Percentiles rank a stretch among this genome's conserved stretches.
phyloP scores from a whole-genome alignment of 2,113 vertebrate species.

The Oreochromis aureus region DNA sequence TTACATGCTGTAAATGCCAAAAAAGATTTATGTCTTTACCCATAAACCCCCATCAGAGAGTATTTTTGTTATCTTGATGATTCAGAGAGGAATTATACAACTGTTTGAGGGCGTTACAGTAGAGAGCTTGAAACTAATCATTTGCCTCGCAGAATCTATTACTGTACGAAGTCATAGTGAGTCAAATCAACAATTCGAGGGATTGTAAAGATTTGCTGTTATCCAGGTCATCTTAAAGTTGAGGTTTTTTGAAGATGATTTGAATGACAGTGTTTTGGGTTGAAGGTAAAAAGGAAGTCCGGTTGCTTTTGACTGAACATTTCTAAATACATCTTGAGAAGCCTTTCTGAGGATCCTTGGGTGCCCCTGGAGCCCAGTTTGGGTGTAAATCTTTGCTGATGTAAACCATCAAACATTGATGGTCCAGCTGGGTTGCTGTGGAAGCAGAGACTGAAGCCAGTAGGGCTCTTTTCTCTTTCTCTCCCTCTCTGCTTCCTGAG shows the following conservation, averaged over 20 bases:
- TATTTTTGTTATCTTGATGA: constrained; percentile 4
- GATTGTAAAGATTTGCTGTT: neutral
- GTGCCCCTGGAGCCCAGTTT: constrained; percentile 10
- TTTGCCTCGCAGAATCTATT: neutral
- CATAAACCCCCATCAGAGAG: neutral
- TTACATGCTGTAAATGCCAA: neutral
- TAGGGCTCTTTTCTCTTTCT: neutral
- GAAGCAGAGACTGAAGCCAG: neutral
- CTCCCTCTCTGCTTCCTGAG: neutral
- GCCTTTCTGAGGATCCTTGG: neutral
- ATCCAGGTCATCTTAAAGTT: neutral
- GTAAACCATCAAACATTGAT: constrained; percentile 35
- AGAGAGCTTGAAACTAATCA: neutral
- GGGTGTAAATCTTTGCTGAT: constrained; percentile 25
- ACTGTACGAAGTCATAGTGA: neutral
- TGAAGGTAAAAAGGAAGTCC: neutral
- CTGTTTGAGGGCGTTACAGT: neutral
- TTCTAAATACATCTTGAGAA: neutral
- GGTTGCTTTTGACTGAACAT: neutral
- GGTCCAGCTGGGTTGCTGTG: constrained; percentile 26
- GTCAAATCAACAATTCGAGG: neutral
- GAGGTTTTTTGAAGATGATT: neutral
- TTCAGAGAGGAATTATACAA: constrained; percentile 15
- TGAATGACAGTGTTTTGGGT: neutral
- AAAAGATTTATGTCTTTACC: neutral